Conservation (phyloP, 2,113 vertebrate species). For the Rhabdomys dilectus region DNA sequence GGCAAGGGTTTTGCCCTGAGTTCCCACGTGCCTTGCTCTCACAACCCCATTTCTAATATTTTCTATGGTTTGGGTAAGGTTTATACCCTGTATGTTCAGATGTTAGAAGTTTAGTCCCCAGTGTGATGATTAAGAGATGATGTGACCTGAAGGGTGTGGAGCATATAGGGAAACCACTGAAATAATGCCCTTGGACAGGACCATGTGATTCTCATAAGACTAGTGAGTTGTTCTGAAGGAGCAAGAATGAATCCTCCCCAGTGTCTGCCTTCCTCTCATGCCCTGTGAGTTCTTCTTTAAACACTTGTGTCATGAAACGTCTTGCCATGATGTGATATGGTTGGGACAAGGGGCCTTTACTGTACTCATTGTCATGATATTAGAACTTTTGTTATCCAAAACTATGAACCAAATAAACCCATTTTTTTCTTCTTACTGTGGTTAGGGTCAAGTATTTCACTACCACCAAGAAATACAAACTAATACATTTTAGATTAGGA, state of each 20-base stretch:
- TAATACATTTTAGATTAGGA: background rate
- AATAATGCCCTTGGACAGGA: too few relatives aligned
- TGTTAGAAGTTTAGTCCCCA: background rate
- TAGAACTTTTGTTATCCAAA: background rate
- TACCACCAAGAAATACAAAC: background rate
- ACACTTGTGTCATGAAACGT: too few relatives aligned
- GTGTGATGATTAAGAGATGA: too few relatives aligned
- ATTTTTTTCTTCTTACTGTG: background rate
- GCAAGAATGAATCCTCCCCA: background rate
- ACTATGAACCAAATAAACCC: background rate
- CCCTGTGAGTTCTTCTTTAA: background rate
- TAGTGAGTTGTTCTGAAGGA: background rate
- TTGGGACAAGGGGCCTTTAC: too few relatives aligned
- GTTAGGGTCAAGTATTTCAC: background rate
- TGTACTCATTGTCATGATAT: background rate
- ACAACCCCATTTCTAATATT: background rate
- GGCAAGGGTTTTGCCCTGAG: background rate
- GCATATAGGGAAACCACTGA: too few relatives aligned
- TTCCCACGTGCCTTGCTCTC: accelerated
- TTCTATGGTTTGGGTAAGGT: background rate
- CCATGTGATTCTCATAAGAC: background rate
- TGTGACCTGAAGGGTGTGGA: background rate
- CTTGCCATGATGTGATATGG: too few relatives aligned
- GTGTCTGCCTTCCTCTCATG: background rate
- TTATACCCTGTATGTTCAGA: background rate